A percentile compares a stretch with the other conserved stretches of the same genome.
phyloP scores from a whole-genome alignment of 2,113 vertebrate species.

The Pogonocichla stellata region DNA sequence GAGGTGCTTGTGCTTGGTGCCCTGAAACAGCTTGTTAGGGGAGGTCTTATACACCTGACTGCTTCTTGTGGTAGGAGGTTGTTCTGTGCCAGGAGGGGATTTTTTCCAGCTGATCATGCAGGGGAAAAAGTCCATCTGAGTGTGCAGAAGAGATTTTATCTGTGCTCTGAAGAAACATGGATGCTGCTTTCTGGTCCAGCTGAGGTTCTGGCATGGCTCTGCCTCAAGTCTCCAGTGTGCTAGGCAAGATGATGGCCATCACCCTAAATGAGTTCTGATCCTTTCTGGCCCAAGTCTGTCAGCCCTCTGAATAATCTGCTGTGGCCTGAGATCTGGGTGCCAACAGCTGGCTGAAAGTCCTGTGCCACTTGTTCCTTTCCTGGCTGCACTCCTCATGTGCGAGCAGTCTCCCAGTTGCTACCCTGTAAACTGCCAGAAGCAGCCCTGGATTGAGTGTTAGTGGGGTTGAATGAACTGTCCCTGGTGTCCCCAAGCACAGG shows the following conservation, averaged over 20 bases:
- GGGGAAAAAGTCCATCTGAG: not conserved
- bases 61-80: not conserved
- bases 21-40: not conserved
- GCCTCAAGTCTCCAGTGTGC: not conserved
- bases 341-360: not conserved
- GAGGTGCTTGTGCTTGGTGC: not conserved
- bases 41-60: not conserved
- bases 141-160: not conserved
- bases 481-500: not conserved
- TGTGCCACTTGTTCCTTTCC: not conserved
- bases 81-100: not conserved
- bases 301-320: not conserved
- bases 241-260: not conserved
- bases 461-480: not conserved
- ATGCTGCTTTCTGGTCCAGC: accelerated
- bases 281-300: not conserved
- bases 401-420: not conserved
- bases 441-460: not conserved
- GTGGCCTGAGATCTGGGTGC: not conserved
- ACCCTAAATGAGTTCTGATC: not conserved
- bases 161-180: not conserved
- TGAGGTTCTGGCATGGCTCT: not conserved
- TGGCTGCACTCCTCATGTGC: not conserved
- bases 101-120: not conserved
- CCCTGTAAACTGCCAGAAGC: not conserved